Percentiles rank a stretch among this genome's conserved stretches.
These are phyloP conservation scores for Diorhabda sublineata DNA, from an alignment of 1,140 invertebrate genomes.

Conservation along the genomic window DNA sequence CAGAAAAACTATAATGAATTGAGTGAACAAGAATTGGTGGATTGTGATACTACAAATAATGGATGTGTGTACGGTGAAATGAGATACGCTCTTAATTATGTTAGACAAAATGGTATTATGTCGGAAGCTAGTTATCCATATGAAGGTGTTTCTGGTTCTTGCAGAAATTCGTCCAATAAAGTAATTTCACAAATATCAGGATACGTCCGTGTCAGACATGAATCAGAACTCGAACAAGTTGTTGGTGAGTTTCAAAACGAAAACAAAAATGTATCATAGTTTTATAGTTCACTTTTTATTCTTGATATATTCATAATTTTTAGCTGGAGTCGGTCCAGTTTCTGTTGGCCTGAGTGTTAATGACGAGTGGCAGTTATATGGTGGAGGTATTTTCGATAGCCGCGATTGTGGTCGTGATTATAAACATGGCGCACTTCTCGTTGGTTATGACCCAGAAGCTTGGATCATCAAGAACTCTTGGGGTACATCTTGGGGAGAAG, in stretches of 20 bases:
- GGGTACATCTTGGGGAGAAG: slow-evolving; percentile 45
- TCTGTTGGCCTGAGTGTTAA: slow-evolving; percentile 87
- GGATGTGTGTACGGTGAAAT: slow-evolving; percentile 54
- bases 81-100: slow-evolving; percentile 58
- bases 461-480: slow-evolving; percentile 39
- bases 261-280: slow-evolving; percentile 27
- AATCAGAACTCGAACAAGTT: slow-evolving; percentile 61
- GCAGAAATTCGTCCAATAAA: slow-evolving; percentile 7
- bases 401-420: slow-evolving; percentile 34
- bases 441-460: slow-evolving; percentile 33
- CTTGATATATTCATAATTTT: background rate
- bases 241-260: slow-evolving; percentile 53
- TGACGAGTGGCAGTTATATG: slow-evolving; percentile 26
- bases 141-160: slow-evolving; percentile 43
- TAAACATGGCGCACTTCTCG: slow-evolving; percentile 34
- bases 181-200: slow-evolving; percentile 33
- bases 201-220: slow-evolving; percentile 59
- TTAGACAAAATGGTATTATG: slow-evolving; percentile 64
- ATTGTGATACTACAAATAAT: slow-evolving; percentile 52
- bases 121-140: slow-evolving; percentile 61
- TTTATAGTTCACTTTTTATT: background rate
- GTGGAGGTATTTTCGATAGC: slow-evolving; percentile 21
- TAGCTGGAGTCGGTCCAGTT: slow-evolving; percentile 72
- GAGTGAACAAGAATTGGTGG: slow-evolving; percentile 66
- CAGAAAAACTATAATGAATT: slow-evolving; percentile 56